Percentiles rank a stretch among this genome's conserved stretches.
Evolutionary conservation across 2,888 invertebrate genomes (phyloP).

Genomic region (Chorisops tibialis): DNA sequence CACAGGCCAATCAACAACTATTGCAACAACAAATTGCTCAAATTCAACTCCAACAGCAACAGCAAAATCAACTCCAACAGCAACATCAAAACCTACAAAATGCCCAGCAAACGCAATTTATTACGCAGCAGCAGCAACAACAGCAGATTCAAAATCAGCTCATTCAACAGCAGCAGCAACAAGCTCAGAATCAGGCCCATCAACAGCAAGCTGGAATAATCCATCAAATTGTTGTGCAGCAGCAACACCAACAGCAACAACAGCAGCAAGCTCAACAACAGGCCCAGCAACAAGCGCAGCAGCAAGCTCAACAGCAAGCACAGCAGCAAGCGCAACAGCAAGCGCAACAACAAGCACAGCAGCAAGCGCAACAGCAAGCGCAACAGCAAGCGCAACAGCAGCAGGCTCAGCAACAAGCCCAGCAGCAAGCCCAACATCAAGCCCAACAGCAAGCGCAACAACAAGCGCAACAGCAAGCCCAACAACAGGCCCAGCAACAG

Average conservation of each 20-base stretch:
- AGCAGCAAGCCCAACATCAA: slow-evolving; percentile 34
- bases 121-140: slow-evolving; percentile 55
- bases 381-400: slow-evolving; percentile 6
- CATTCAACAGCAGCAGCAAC: slow-evolving; percentile 50
- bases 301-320: slow-evolving; percentile 9
- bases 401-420: background rate
- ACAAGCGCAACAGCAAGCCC: slow-evolving; percentile 57
- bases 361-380: slow-evolving; percentile 35
- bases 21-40: slow-evolving; percentile 45
- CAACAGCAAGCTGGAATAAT: slow-evolving; percentile 44
- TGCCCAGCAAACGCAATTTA: slow-evolving; percentile 49
- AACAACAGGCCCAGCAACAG: slow-evolving; percentile 52
- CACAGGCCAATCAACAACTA: slow-evolving; percentile 42
- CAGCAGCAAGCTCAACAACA: slow-evolving; percentile 29
- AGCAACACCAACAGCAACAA: slow-evolving; percentile 46
- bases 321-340: slow-evolving; percentile 8
- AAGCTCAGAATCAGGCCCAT: slow-evolving; percentile 47
- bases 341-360: slow-evolving; percentile 36
- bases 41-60: slow-evolving; percentile 43
- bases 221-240: slow-evolving; percentile 47
- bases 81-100: slow-evolving; percentile 33
- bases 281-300: background rate
- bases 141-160: slow-evolving; percentile 54
- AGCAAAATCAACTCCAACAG: slow-evolving; percentile 36
- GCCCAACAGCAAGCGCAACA: slow-evolving; percentile 53